Evolutionary conservation across 2,113 vertebrate genomes (phyloP).

Genomic region (Podilymbus podiceps): DNA sequence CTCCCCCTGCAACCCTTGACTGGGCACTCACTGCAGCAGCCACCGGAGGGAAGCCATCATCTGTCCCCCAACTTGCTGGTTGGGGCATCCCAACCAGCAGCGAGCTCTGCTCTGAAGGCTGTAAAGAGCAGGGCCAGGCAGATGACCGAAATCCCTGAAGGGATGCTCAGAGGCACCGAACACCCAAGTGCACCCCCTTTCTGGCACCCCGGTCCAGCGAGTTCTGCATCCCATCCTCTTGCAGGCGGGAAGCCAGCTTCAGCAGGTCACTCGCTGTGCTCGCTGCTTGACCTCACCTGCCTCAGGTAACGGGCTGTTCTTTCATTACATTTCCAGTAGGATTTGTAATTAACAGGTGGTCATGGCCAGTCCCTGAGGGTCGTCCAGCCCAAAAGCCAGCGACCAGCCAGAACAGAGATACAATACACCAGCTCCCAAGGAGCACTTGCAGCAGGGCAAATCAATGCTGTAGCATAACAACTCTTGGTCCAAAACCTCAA

Average conservation of each 20-base stretch:
- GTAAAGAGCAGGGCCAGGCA: neutral
- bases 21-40: rapidly evolving
- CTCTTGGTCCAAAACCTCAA: neutral
- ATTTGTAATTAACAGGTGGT: neutral
- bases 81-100: neutral
- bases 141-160: neutral
- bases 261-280: neutral
- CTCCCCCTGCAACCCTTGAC: neutral
- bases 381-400: neutral
- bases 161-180: neutral
- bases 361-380: neutral
- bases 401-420: neutral
- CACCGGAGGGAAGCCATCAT: rapidly evolving
- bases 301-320: neutral
- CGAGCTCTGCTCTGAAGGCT: neutral
- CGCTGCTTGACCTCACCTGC: rapidly evolving
- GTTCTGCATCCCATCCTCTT: neutral
- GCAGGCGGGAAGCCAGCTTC: neutral
- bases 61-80: too few relatives aligned
- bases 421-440: neutral
- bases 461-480: neutral
- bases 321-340: neutral
- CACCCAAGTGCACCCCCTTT: neutral
- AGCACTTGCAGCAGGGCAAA: neutral
- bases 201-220: neutral